Conservation (phyloP, 2,113 vertebrate species). For the Python bivittatus region DNA sequence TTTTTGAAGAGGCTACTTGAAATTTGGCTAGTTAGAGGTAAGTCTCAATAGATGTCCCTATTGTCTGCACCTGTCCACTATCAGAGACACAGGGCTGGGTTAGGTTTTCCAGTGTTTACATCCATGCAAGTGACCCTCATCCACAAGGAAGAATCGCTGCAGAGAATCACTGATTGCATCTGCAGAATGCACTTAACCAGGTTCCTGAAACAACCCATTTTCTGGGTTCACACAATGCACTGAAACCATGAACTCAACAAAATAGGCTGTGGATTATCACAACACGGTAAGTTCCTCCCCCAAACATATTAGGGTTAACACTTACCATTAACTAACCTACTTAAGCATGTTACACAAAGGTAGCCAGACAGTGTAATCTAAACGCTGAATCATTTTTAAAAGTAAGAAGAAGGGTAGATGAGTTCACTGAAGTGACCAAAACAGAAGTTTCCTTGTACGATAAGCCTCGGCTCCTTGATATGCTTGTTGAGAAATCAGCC, state of each 20-base stretch:
- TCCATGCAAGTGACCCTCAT: not conserved
- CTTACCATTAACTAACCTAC: not conserved
- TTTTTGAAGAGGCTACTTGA: not conserved
- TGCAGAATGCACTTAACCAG: not conserved
- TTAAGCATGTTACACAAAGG: not conserved
- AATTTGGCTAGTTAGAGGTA: not conserved
- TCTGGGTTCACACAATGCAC: not conserved
- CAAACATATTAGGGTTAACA: not conserved
- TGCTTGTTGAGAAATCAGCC: not conserved
- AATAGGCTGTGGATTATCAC: not conserved
- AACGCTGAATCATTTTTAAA: not conserved
- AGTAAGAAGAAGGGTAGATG: not conserved
- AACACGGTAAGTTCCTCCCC: not conserved
- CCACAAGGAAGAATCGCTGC: not conserved
- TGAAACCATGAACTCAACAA: no score
- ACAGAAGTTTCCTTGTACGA: not conserved
- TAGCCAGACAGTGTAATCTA: not conserved
- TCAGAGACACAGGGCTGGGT: not conserved
- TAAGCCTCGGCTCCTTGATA: not conserved
- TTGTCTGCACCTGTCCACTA: not conserved
- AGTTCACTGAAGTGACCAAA: not conserved
- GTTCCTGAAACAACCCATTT: not conserved
- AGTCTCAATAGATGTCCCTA: no score
- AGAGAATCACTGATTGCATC: not conserved
- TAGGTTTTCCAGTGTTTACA: not conserved